These are phyloP conservation scores for Salminus brasiliensis DNA, from an alignment of 2,113 vertebrate genomes.

Conservation along the genomic window DNA sequence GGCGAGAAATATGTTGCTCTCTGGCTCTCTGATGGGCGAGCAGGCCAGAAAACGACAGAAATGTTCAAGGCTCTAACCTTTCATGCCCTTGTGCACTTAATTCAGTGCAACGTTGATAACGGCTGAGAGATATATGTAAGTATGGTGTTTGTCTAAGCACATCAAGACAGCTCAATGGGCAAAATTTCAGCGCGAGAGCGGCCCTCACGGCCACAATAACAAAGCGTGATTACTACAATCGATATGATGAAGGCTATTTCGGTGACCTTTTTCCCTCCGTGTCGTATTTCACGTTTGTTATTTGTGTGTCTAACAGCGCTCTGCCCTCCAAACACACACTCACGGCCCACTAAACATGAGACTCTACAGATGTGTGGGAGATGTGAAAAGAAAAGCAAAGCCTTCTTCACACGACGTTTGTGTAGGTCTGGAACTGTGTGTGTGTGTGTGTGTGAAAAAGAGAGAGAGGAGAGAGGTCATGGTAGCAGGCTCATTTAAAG, in stretches of 20 bases:
- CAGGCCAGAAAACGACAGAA: constrained; percentile 26
- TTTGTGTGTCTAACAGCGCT: constrained; percentile 16
- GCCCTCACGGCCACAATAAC: constrained; percentile 37
- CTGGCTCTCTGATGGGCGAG: not conserved
- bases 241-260: constrained; percentile 42
- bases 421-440: constrained; percentile 28
- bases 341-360: not conserved
- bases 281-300: constrained; percentile 39
- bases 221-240: constrained; percentile 41
- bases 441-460: not conserved
- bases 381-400: constrained; percentile 39
- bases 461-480: not conserved
- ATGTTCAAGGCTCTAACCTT: constrained; percentile 37
- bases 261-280: constrained; percentile 15
- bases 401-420: not conserved
- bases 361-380: constrained; percentile 32
- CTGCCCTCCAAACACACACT: not conserved
- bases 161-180: constrained; percentile 33
- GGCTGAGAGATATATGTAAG: constrained; percentile 22
- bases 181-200: constrained; percentile 30
- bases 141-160: constrained; percentile 36
- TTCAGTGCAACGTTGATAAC: constrained; percentile 40
- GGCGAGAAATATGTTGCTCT: constrained; percentile 40
- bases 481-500: constrained; percentile 29
- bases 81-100: constrained; percentile 45